Evolutionary conservation across 2,797 vertebrate species (phyloP).

Genomic region (Acipenser oxyrinchus): DNA sequence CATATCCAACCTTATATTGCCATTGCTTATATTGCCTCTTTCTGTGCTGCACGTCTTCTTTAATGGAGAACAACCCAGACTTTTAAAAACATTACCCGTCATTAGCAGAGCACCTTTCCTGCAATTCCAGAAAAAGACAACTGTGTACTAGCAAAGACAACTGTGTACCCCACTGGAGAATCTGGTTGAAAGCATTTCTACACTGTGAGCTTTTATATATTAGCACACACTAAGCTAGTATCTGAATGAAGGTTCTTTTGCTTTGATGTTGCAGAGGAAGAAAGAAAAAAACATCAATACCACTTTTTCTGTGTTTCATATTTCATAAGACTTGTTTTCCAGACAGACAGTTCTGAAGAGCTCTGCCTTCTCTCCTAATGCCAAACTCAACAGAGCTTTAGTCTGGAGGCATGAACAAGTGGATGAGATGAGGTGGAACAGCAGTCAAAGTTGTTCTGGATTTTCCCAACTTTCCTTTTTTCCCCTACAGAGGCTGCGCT

Average conservation of each 20-base stretch:
- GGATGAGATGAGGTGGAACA: slow-evolving; percentile 5
- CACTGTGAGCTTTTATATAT: neutral
- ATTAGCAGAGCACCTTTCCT: too few relatives aligned
- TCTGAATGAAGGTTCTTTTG: too few relatives aligned
- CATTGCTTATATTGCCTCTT: too few relatives aligned
- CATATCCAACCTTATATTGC: too few relatives aligned
- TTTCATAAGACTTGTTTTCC: too few relatives aligned
- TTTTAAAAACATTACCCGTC: too few relatives aligned
- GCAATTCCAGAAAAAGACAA: neutral
- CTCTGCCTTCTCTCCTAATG: too few relatives aligned
- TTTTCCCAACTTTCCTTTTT: slow-evolving; percentile 1
- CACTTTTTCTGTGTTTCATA: too few relatives aligned
- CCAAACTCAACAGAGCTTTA: too few relatives aligned
- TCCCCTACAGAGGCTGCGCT: slow-evolving; percentile 13
- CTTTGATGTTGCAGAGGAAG: slow-evolving; percentile 1
- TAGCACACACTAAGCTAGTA: neutral
- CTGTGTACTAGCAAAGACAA: neutral
- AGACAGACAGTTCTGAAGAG: too few relatives aligned
- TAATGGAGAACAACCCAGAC: too few relatives aligned
- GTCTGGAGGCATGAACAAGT: slow-evolving; percentile 10
- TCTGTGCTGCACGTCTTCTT: too few relatives aligned
- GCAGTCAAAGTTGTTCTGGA: slow-evolving; percentile 3
- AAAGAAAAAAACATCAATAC: neutral
- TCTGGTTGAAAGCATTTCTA: neutral
- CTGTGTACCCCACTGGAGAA: neutral